Conservation (phyloP, 2,888 invertebrate species). For the Pterostichus madidus region DNA sequence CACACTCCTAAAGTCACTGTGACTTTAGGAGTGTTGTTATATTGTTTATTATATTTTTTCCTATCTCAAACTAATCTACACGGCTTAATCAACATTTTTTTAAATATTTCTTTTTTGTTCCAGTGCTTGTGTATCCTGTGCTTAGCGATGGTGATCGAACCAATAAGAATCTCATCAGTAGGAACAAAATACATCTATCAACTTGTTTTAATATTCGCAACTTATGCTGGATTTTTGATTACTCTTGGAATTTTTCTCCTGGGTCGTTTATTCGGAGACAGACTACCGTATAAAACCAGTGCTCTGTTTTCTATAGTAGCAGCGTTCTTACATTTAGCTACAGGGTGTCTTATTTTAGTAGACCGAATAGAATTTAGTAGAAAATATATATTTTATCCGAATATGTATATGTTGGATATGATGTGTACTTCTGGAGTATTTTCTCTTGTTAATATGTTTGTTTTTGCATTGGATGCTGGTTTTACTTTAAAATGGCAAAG, state of each 20-base stretch:
- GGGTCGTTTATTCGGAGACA: constrained; percentile 81
- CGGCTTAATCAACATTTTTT: no score
- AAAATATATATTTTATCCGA: constrained; percentile 80
- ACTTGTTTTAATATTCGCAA: constrained; percentile 84
- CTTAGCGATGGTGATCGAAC: constrained; percentile 83
- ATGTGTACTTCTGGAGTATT: constrained; percentile 83
- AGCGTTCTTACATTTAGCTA: constrained; percentile 82
- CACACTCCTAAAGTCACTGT: no score
- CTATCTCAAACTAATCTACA: no score
- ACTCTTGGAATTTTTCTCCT: constrained; percentile 82
- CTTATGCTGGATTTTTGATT: constrained; percentile 83
- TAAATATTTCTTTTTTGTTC: constrained; percentile 70
- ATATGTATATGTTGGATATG: constrained; percentile 83
- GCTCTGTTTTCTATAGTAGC: constrained; percentile 82
- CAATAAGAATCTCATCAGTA: constrained; percentile 80
- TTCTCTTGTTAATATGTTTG: constrained; percentile 81
- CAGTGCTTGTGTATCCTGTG: constrained; percentile 83
- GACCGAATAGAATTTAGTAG: constrained; percentile 76
- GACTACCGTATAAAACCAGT: constrained; percentile 82
- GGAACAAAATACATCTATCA: constrained; percentile 80
- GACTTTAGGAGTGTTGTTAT: no score
- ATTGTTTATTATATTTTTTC: no score
- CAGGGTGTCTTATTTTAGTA: constrained; percentile 82
- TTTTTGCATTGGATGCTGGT: constrained; percentile 82
- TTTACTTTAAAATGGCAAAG: constrained; percentile 81